A percentile compares a stretch with the other conserved stretches of the same genome.
Evolutionary conservation across 2,888 invertebrate genomes (phyloP).

Genomic region (Anodontia alba): DNA sequence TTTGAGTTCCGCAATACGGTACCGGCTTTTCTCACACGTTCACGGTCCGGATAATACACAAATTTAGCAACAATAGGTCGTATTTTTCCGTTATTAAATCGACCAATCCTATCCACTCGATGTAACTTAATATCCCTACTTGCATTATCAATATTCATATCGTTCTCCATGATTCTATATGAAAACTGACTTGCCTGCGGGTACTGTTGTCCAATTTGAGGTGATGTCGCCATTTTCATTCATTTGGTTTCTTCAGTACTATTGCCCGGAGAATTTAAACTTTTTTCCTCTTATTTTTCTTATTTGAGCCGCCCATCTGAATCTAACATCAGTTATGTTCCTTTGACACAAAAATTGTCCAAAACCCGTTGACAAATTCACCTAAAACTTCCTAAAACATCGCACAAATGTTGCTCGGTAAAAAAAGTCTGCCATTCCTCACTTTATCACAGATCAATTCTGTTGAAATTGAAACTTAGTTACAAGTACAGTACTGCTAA

Average conservation of each 20-base stretch:
- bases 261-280: not conserved
- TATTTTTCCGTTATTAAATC: not conserved
- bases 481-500: too few relatives aligned
- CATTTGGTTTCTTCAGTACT: not conserved
- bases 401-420: not conserved
- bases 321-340: not conserved
- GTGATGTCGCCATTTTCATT: not conserved
- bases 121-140: slow-evolving; percentile 1
- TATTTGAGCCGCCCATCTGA: not conserved
- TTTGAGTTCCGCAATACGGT: not conserved
- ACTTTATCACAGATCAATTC: too few relatives aligned
- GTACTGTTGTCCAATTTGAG: not conserved
- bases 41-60: not conserved
- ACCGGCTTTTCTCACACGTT: not conserved
- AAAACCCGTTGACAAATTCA: not conserved
- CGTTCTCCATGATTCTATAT: not conserved
- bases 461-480: too few relatives aligned
- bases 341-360: not conserved
- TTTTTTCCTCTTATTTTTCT: not conserved
- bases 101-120: not conserved
- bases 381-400: too few relatives aligned
- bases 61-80: not conserved
- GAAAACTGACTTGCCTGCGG: slow-evolving; percentile 13
- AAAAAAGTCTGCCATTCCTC: not conserved
- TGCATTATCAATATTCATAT: not conserved